Percentiles rank a stretch among this genome's conserved stretches.
Conservation (phyloP, 2,888 invertebrate species). For the Himalopsyche tibetana region DNA sequence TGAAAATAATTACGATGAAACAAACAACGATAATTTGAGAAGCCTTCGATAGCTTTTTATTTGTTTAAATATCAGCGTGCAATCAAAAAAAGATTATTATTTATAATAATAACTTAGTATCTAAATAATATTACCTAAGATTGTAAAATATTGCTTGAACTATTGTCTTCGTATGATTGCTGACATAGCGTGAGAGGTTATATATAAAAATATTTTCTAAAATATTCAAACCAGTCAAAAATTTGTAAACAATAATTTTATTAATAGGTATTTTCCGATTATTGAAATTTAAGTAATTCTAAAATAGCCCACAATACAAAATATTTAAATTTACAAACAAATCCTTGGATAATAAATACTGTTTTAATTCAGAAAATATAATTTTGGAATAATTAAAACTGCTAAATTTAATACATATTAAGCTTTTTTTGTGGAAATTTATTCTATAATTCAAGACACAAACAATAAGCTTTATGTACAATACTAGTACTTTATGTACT, state of each 20-base stretch:
- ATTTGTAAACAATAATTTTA: no score
- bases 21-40: constrained; percentile 20
- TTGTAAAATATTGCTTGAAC: background rate
- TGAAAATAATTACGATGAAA: constrained; percentile 52
- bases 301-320: no score
- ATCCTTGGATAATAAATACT: no score
- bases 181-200: background rate
- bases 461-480: no score
- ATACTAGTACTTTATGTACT: no score
- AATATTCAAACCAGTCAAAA: background rate
- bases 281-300: background rate
- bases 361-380: no score
- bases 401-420: no score
- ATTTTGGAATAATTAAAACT: no score
- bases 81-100: constrained; percentile 24
- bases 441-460: no score
- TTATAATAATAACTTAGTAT: background rate
- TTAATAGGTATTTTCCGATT: no score
- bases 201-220: background rate
- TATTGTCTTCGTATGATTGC: background rate
- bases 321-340: no score
- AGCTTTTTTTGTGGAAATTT: no score
- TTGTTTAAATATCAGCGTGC: background rate
- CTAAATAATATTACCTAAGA: constrained; percentile 25
- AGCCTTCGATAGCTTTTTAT: background rate